phyloP scores from a whole-genome alignment of 1,140 invertebrate species.

The Yoshiicerus persimilis region DNA sequence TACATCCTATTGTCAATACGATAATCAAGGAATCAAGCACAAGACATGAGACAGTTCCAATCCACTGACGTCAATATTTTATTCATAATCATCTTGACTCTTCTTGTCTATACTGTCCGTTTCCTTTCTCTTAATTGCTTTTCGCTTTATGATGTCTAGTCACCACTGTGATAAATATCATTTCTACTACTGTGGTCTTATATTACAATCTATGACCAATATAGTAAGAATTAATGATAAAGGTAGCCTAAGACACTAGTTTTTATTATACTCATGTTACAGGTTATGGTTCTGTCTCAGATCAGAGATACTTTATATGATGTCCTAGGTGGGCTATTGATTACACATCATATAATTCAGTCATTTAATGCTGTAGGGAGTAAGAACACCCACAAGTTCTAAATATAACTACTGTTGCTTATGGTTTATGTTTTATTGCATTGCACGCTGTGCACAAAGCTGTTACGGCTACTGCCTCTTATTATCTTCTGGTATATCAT shows the following conservation, averaged over 20 bases:
- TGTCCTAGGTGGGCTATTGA: not conserved
- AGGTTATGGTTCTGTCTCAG: not conserved
- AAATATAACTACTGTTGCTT: not conserved
- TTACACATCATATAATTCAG: too few relatives aligned
- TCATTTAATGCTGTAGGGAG: too few relatives aligned
- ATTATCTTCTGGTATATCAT: too few relatives aligned
- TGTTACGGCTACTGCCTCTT: too few relatives aligned
- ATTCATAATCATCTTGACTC: too few relatives aligned
- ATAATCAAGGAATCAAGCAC: not conserved
- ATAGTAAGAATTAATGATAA: too few relatives aligned
- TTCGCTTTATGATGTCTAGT: not conserved
- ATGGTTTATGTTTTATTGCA: not conserved
- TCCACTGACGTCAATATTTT: not conserved
- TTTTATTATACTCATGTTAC: not conserved
- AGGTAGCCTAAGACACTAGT: not conserved
- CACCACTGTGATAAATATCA: too few relatives aligned
- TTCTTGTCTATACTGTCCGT: not conserved
- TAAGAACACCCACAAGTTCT: too few relatives aligned
- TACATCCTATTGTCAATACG: not conserved
- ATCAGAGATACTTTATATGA: not conserved
- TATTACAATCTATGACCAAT: too few relatives aligned
- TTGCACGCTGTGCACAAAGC: too few relatives aligned
- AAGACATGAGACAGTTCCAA: too few relatives aligned
- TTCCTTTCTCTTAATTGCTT: not conserved
- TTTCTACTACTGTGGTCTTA: too few relatives aligned